phyloP scores from a whole-genome alignment of 2,888 invertebrate species.

The Dromius quadrimaculatus region DNA sequence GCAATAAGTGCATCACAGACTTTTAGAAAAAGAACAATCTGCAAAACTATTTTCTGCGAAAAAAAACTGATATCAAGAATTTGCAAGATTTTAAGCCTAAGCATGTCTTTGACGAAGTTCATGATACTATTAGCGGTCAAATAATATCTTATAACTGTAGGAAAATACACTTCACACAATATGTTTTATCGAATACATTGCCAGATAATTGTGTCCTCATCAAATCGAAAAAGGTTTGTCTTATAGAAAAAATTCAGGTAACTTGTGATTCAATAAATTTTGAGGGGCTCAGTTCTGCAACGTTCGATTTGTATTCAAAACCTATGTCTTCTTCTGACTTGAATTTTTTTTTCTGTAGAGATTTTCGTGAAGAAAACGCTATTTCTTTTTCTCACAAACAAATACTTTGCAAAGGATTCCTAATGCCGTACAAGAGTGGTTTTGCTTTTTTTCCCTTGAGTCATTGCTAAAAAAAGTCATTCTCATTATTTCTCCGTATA shows the following conservation, averaged over 20 bases:
- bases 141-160: background rate
- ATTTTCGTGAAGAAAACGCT: background rate
- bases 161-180: background rate
- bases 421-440: background rate
- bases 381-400: background rate
- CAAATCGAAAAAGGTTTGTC: background rate
- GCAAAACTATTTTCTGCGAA: background rate
- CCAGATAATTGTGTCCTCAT: background rate
- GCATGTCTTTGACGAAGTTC: background rate
- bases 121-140: background rate
- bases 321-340: background rate
- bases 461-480: background rate
- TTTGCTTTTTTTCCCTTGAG: background rate
- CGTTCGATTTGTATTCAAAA: background rate
- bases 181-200: too few species aligned
- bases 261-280: background rate
- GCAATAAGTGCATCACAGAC: slow-evolving; percentile 9
- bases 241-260: background rate
- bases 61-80: background rate
- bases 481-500: background rate
- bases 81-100: background rate
- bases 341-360: background rate
- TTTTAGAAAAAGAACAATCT: background rate
- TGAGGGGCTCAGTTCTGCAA: background rate
- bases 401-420: background rate